Evolutionary conservation across 1,140 invertebrate genomes (phyloP).

Genomic region (Drosophila serrata): DNA sequence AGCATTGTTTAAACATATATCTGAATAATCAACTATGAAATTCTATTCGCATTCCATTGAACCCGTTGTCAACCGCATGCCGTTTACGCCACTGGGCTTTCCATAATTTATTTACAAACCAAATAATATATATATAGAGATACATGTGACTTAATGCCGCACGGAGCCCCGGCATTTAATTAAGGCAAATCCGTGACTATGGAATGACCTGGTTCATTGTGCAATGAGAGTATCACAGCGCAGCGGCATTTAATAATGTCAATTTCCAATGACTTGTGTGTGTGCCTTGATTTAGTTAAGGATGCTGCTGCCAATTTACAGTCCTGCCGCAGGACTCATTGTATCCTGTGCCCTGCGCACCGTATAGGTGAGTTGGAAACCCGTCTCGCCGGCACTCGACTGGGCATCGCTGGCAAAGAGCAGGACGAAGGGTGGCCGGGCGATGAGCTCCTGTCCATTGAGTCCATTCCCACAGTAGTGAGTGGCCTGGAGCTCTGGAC

Average conservation of each 20-base stretch:
- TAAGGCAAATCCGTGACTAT: constrained; percentile 48
- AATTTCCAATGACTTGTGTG: constrained; percentile 49
- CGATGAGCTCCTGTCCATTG: constrained; percentile 43
- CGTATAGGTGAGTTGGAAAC: constrained; percentile 68
- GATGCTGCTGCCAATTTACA: constrained; percentile 43
- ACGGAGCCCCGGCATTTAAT: constrained; percentile 53
- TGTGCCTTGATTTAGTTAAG: constrained; percentile 58
- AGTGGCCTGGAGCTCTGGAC: constrained; percentile 59
- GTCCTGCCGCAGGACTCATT: constrained; percentile 14
- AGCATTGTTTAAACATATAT: constrained; percentile 27
- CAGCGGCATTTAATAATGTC: constrained; percentile 66
- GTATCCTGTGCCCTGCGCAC: constrained; percentile 30
- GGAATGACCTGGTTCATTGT: constrained; percentile 29
- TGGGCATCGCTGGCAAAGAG: constrained; percentile 70
- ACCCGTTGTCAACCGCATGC: constrained; percentile 24
- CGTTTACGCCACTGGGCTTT: constrained; percentile 46
- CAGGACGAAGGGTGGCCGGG: constrained; percentile 65
- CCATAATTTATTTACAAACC: constrained; percentile 50
- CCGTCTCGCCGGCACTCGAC: constrained; percentile 65
- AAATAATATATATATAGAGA: constrained; percentile 32
- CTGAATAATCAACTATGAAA: constrained; percentile 38
- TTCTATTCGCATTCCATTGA: constrained; percentile 37
- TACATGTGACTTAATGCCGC: constrained; percentile 46
- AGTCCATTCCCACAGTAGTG: constrained; percentile 67
- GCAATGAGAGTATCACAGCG: constrained; percentile 26